These are phyloP conservation scores for Otolemur crassicaudatus DNA, from an alignment of 2,797 vertebrate species.

Conservation along the genomic window DNA sequence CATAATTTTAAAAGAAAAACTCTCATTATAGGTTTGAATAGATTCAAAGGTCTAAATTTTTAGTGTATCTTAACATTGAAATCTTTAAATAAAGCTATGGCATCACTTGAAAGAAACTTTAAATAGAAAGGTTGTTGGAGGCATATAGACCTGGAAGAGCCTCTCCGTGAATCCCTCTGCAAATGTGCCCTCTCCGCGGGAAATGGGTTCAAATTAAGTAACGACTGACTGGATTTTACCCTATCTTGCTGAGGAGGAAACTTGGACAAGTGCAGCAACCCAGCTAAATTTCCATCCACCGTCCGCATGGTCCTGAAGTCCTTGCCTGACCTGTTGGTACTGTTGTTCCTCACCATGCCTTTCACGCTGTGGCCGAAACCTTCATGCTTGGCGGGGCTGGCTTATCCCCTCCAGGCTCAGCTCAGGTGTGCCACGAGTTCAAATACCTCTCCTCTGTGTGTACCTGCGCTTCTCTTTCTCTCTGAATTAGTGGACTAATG, in stretches of 20 bases:
- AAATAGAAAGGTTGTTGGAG: not conserved
- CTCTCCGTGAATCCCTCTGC: not conserved
- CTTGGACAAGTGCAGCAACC: fast-evolving
- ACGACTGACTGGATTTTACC: fast-evolving
- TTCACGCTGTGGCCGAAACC: not conserved
- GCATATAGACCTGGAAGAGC: not conserved
- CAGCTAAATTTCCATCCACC: not conserved
- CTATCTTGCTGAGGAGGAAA: not conserved
- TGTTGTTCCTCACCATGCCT: fast-evolving
- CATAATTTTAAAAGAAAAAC: not conserved
- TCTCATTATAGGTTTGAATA: not conserved
- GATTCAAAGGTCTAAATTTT: not conserved
- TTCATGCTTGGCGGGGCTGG: not conserved
- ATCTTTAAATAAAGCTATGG: not conserved
- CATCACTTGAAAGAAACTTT: not conserved
- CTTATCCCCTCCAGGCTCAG: no score
- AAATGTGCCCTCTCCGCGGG: not conserved
- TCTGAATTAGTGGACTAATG: not conserved
- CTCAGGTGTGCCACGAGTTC: not conserved
- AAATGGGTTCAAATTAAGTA: not conserved
- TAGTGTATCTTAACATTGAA: not conserved
- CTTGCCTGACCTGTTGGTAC: not conserved
- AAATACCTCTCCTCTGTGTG: not conserved
- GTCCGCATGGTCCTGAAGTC: no score
- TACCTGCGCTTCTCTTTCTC: not conserved